Conservation (phyloP, 1,140 invertebrate species). For the Aplysia californica region DNA sequence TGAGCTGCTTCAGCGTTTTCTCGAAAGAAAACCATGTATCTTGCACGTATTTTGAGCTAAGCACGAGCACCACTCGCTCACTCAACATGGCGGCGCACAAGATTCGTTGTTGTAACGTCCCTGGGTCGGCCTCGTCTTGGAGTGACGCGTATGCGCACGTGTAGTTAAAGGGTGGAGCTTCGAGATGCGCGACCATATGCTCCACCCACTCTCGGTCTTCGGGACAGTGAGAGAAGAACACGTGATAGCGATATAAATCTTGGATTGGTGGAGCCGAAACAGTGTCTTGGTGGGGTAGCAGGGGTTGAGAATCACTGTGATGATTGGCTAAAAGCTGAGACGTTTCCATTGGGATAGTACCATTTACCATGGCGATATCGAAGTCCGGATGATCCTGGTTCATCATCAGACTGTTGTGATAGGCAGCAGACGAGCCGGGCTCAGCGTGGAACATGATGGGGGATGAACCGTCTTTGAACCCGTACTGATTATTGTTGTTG, state of each 20-base stretch:
- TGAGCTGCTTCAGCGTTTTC: slow-evolving; percentile 54
- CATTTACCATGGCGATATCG: not conserved
- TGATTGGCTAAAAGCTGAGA: not conserved
- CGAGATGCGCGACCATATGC: slow-evolving; percentile 45
- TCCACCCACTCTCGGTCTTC: slow-evolving; percentile 55
- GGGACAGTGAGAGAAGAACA: slow-evolving; percentile 57
- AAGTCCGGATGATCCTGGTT: not conserved
- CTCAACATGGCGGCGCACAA: slow-evolving; percentile 62
- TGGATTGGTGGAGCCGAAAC: slow-evolving; percentile 51
- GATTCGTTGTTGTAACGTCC: slow-evolving; percentile 42
- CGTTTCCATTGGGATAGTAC: not conserved
- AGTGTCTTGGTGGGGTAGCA: slow-evolving; percentile 23
- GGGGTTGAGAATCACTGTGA: not conserved
- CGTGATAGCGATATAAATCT: slow-evolving; percentile 56
- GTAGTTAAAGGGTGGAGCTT: slow-evolving; percentile 52
- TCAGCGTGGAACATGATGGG: not conserved
- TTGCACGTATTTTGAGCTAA: slow-evolving; percentile 49
- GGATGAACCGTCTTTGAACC: not conserved
- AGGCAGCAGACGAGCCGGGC: too few species aligned
- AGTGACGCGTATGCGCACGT: slow-evolving; percentile 46
- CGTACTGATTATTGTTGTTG: slow-evolving; percentile 7
- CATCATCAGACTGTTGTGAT: not conserved
- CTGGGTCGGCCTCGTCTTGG: slow-evolving; percentile 29
- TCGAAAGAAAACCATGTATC: slow-evolving; percentile 53
- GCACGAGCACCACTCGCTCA: slow-evolving; percentile 55